Conservation (phyloP, 2,888 invertebrate species). For the Apodemia mormo region DNA sequence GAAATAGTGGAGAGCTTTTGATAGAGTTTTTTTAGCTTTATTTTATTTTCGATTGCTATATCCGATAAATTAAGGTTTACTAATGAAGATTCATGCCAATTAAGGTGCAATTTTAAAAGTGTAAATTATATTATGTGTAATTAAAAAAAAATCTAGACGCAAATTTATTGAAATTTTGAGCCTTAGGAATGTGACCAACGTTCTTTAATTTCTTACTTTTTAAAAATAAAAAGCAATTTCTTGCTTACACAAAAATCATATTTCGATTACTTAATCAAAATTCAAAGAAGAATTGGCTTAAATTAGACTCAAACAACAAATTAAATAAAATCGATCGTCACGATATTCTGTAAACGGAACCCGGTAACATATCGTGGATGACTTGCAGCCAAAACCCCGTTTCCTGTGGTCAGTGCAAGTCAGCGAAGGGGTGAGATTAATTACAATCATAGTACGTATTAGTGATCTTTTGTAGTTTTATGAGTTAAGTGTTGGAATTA, state of each 20-base stretch:
- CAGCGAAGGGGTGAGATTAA: conserved; percentile 44
- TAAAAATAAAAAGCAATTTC: no score
- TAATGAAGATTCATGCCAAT: no score
- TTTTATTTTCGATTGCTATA: no score
- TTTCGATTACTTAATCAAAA: background rate
- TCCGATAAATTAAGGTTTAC: no score
- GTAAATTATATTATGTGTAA: no score
- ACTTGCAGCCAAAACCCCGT: conserved; percentile 52
- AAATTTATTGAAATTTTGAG: no score
- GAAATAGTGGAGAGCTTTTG: no score
- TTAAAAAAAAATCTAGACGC: no score
- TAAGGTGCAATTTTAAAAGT: no score
- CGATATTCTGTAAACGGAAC: conserved; percentile 25
- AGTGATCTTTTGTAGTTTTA: conserved; percentile 50
- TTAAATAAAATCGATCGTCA: conserved; percentile 20
- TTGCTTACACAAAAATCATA: background rate
- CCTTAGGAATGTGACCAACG: no score
- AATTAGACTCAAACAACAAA: background rate
- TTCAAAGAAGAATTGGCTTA: background rate
- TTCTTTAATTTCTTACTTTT: no score
- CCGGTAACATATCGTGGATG: conserved; percentile 35
- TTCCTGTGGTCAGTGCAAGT: conserved; percentile 58
- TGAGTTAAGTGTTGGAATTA: conserved; percentile 21
- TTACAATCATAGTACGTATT: conserved; percentile 53
- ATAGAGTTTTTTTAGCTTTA: no score